These are phyloP conservation scores for Coregonus suidteri DNA, from an alignment of 2,797 vertebrate species.

Conservation along the genomic window DNA sequence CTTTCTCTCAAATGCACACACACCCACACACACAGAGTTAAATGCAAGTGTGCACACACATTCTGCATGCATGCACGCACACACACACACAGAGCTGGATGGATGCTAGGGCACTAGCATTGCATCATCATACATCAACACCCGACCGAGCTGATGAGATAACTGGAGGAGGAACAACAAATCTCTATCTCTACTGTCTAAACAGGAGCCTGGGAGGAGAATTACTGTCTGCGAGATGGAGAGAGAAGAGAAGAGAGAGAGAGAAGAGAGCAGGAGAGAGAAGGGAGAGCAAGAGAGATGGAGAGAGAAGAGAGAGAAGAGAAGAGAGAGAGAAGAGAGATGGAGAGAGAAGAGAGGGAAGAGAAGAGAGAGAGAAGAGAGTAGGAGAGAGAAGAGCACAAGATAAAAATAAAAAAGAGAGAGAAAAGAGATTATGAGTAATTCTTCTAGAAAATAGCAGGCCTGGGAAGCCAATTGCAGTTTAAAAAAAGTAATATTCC, in stretches of 20 bases:
- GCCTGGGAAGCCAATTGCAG: no score
- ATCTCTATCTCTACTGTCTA: slow-evolving; percentile 11
- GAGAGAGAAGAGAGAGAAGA: background rate
- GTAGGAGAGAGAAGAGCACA: no score
- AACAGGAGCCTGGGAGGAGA: background rate
- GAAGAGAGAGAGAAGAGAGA: no score
- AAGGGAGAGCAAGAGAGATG: background rate
- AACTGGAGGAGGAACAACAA: slow-evolving; percentile 9
- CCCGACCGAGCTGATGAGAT: slow-evolving; percentile 28
- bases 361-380: no score
- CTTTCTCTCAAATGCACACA: background rate
- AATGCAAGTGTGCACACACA: background rate
- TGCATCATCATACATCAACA: slow-evolving; percentile 36
- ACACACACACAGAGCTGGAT: slow-evolving; percentile 17
- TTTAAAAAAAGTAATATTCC: background rate
- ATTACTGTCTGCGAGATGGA: background rate
- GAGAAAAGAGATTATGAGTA: background rate
- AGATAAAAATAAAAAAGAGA: background rate
- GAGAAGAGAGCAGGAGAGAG: background rate
- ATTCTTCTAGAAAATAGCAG: background rate
- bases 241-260: background rate
- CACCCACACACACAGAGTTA: background rate
- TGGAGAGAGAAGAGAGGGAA: no score
- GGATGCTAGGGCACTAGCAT: slow-evolving; percentile 38
- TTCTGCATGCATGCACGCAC: background rate